Percentiles rank a stretch among this genome's conserved stretches.
Evolutionary conservation across 2,113 vertebrate genomes (phyloP).

Genomic region (Pycnonotus jocosus): DNA sequence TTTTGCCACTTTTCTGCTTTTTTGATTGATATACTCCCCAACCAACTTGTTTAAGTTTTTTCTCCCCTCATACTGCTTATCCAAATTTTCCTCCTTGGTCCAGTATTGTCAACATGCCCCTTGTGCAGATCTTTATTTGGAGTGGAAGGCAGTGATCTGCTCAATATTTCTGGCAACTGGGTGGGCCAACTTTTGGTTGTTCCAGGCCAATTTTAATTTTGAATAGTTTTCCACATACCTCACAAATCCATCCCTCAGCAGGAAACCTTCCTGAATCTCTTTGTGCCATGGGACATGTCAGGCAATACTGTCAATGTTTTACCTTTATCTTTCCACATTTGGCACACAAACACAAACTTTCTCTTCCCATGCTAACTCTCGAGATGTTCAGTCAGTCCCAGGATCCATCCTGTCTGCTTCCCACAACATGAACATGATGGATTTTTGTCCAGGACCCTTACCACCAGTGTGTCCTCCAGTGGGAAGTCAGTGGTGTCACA

Average conservation of each 20-base stretch:
- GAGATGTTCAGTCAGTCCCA: neutral
- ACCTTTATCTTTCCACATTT: neutral
- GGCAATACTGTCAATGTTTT: neutral
- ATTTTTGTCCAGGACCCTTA: neutral
- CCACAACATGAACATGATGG: neutral
- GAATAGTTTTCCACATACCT: neutral
- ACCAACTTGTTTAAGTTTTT: neutral
- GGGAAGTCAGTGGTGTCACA: neutral
- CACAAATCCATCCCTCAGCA: neutral
- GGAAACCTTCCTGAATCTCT: neutral
- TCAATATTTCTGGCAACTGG: neutral
- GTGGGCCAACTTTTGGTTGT: neutral
- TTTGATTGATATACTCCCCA: neutral
- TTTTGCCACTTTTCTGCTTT: neutral
- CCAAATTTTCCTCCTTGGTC: neutral
- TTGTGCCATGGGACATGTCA: neutral
- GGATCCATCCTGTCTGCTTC: neutral
- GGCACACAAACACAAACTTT: neutral
- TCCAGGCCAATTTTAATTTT: neutral
- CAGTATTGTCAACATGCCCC: neutral
- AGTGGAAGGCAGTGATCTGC: fast-evolving
- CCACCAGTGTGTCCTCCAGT: neutral
- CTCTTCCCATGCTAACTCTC: neutral
- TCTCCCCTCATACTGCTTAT: neutral
- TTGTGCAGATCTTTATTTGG: neutral